These are phyloP conservation scores for Tetramorium parvispinum DNA, from an alignment of 1,140 invertebrate genomes.

Conservation along the genomic window DNA sequence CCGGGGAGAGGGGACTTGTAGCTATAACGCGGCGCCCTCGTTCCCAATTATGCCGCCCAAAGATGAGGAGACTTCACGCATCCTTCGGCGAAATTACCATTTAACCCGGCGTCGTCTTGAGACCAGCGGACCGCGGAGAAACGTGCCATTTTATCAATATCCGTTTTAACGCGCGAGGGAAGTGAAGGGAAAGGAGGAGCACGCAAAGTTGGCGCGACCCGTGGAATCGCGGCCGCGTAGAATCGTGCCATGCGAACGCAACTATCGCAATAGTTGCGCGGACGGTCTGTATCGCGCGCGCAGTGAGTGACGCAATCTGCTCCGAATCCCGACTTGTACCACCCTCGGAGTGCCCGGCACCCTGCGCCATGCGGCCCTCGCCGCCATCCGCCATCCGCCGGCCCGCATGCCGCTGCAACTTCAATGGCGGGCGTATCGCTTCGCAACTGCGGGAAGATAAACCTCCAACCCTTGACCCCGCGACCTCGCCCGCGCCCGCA, in stretches of 20 bases:
- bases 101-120: neutral
- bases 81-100: neutral
- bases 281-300: slow-evolving; percentile 38
- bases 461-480: slow-evolving; percentile 75
- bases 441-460: slow-evolving; percentile 75
- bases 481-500: slow-evolving; percentile 59
- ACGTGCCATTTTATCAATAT: slow-evolving; percentile 13
- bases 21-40: neutral
- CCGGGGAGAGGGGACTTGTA: neutral
- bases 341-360: slow-evolving; percentile 61
- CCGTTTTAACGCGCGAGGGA: neutral
- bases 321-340: slow-evolving; percentile 74
- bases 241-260: slow-evolving; percentile 50
- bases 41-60: slow-evolving; percentile 36
- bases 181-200: neutral
- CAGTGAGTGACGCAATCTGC: slow-evolving; percentile 73
- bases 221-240: slow-evolving; percentile 24
- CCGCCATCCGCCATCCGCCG: slow-evolving; percentile 39
- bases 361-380: neutral
- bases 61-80: neutral
- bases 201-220: neutral
- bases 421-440: slow-evolving; percentile 75
- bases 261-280: slow-evolving; percentile 30
- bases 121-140: neutral
- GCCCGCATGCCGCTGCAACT: slow-evolving; percentile 68